Base-by-base conservation (phyloP, 2,888 invertebrate genomes). In the Carcina quercana region DNA sequence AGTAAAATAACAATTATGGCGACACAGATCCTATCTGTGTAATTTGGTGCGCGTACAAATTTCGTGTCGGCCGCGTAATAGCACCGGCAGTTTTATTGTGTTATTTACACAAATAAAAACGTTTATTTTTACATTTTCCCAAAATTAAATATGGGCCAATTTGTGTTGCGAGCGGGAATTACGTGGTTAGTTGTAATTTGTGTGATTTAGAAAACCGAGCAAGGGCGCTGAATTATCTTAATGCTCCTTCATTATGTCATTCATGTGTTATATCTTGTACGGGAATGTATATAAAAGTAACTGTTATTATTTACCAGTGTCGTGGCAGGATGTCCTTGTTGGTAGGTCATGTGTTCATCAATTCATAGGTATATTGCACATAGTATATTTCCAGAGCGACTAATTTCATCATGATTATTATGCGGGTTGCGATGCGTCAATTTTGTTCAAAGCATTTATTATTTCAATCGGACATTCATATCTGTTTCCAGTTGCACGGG, bases 21-120 rank as follows among this genome's bases (percentile, higher is more conserved):
- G 73, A 71, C 72, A 70, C 59, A 73, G 83, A 83, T 83, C 58
- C 45, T 80, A 83, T 83, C 83, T 67, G 43, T 38, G 62, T 82
- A 78, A 83, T 83, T 79, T 64, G 60, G 68, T 66, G 62, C 60
- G 62, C 61, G 66, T 52, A 70, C 69, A 67, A 66, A 72, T 66
- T 67, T 68, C 64, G 62, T 66, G 69, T 65, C 62, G 59, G 53
- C 43, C 35, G 41, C 51, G 58, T 80, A 80, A 79, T 76, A 50
- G 65, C 68, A 46, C 51, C 59, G 59, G 57, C 67, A 60, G 72
- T 76, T 80, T 82, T 80, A 82, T 82, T 83, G 82, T 82, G 80
- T 79, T 82, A 82, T 82, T 83, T 82, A 82, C 82, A 82, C 83
- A 82, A 83, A 83, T 83, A 80, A 83, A 83, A 82, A 78, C 82